Base-by-base conservation (phyloP, 2,888 invertebrate genomes). In the Scaptomyza polygonia region DNA sequence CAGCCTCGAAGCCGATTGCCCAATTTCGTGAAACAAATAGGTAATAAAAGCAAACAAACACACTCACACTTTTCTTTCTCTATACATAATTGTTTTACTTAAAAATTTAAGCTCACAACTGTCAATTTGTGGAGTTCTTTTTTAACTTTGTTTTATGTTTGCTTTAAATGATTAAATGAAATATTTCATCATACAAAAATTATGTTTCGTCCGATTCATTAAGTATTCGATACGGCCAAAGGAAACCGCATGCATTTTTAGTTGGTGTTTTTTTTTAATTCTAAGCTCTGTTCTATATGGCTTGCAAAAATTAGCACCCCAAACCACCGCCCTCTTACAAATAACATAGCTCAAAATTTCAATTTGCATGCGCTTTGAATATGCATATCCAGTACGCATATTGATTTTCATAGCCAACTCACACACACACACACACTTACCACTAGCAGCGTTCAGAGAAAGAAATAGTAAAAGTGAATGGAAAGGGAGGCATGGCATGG, bases 11-110 rank as follows among this genome's bases (percentile, higher is more conserved):
- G 40, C 63, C 67, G 59, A 79, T 77, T 79, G 80, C 69, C 68
- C 84, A 84, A 84, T 82, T 84, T 64, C 68, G 52, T 73, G 59
- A 49, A 76, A 74, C 84, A 82, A 82, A 84, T 82, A 84, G 65
- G 48, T 64, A 70, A 61, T 64, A 74, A 71, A 59, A 77, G 61
- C 45, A 34, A 6, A 51, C 25, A 11, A 16, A 36, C 21, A 21
- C 43, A 40, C 14, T 42, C 27, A 18, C 36, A 11, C 21, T 6
- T 51, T 40, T 27, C 16, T 36, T 34, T 36, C n/a, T 66, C n/a
- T 21, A 14, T 29, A 14, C 16, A 21, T n/a, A 45, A 61, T 27
- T 57, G n/a, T 21, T 43, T 67, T 58, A 44, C 45, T 61, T 51
- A 36, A 49, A 45, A 74, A 47, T 43, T 36, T 39, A 52, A 58